Conservation (phyloP, 2,888 invertebrate species). For the Torymus auratus region DNA sequence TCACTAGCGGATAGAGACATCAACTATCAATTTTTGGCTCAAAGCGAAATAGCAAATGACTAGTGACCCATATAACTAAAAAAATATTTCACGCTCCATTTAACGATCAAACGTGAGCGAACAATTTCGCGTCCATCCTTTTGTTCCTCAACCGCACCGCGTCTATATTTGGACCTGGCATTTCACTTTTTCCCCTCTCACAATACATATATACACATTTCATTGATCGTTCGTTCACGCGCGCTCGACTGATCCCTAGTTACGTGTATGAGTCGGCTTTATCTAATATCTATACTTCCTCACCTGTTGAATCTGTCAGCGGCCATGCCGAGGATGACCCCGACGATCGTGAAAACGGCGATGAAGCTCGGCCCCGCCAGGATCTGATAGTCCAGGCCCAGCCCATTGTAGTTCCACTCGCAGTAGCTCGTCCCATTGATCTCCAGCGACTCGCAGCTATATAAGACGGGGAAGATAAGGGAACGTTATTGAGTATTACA, state of each 20-base stretch:
- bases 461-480: not conserved
- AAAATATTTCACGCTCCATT: no score
- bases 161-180: no score
- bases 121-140: no score
- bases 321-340: slow-evolving; percentile 89
- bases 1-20: no score
- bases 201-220: no score
- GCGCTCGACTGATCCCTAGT: not conserved
- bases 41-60: no score
- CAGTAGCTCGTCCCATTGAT: slow-evolving; percentile 88
- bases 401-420: slow-evolving; percentile 95
- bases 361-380: slow-evolving; percentile 96
- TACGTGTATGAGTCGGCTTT: not conserved
- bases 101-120: no score
- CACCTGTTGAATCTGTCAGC: slow-evolving; percentile 83
- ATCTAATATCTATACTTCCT: slow-evolving; percentile 30
- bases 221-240: not conserved
- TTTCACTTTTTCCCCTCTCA: no score
- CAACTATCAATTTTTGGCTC: no score
- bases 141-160: no score
- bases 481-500: no score
- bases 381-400: slow-evolving; percentile 94
- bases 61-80: no score
- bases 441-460: slow-evolving; percentile 82
- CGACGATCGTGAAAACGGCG: slow-evolving; percentile 92